Evolutionary conservation across 2,113 vertebrate species (phyloP).

Genomic region (Varanus salvator): DNA sequence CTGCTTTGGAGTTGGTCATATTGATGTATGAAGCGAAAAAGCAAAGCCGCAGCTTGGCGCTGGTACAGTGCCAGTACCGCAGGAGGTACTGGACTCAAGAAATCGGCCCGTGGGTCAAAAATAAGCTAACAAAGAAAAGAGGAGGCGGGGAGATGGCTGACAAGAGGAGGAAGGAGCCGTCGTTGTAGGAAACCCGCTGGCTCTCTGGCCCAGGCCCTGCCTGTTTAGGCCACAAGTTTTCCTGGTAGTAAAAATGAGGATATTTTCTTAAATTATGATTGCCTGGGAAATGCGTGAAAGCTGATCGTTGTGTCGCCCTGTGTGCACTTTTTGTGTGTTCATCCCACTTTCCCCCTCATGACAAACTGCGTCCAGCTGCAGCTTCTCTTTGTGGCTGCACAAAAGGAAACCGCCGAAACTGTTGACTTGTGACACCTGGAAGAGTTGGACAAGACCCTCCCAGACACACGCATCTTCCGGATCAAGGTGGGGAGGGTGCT

Average conservation of each 20-base stretch:
- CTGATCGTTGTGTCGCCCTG: background rate
- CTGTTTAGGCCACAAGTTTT: background rate
- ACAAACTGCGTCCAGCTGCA: background rate
- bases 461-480: slow-evolving; percentile 9
- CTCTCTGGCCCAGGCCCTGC: background rate
- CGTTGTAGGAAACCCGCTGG: background rate
- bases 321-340: background rate
- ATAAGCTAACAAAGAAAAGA: slow-evolving; percentile 36
- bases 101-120: slow-evolving; percentile 44
- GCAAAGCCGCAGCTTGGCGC: background rate
- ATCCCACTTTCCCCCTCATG: slow-evolving; percentile 35
- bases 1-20: slow-evolving; percentile 61
- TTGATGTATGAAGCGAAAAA: slow-evolving; percentile 12
- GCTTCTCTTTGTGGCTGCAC: background rate
- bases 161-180: background rate
- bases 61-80: slow-evolving; percentile 20
- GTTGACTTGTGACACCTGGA: background rate
- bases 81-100: slow-evolving; percentile 10
- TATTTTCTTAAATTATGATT: slow-evolving; percentile 31
- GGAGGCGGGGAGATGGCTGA: background rate
- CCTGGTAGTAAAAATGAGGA: slow-evolving; percentile 9
- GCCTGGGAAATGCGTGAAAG: slow-evolving; percentile 22
- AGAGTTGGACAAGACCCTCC: background rate
- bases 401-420: slow-evolving; percentile 13
- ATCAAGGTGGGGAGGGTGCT: slow-evolving; percentile 31